Evolutionary conservation across 2,797 vertebrate species (phyloP).

Genomic region (Linurgus olivaceus): DNA sequence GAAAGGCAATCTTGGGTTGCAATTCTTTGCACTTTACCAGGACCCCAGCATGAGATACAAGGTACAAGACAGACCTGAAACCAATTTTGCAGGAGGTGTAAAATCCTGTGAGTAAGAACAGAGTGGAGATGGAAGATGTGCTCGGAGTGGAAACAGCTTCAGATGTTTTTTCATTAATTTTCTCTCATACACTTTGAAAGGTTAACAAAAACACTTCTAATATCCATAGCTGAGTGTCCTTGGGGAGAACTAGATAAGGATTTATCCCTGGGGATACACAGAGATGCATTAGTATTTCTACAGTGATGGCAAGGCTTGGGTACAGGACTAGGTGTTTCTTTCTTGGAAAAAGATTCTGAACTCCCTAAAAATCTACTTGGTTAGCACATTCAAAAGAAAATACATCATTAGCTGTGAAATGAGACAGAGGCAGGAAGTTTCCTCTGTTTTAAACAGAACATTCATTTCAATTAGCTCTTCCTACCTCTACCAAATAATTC

Average conservation of each 20-base stretch:
- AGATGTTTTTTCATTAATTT: neutral
- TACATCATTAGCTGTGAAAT: neutral
- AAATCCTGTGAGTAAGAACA: neutral
- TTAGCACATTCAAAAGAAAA: neutral
- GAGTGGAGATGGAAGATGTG: neutral
- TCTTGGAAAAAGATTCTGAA: neutral
- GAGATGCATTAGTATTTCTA: neutral
- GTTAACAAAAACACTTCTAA: neutral
- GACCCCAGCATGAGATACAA: neutral
- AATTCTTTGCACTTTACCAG: neutral
- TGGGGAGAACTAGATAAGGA: neutral
- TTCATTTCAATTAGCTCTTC: neutral
- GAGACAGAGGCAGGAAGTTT: neutral
- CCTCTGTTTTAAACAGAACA: neutral
- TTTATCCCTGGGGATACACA: neutral
- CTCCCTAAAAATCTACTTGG: neutral
- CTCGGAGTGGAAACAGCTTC: neutral
- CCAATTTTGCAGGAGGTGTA: neutral
- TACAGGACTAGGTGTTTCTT: neutral
- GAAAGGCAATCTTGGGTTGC: neutral
- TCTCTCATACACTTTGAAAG: neutral
- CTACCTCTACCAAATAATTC: neutral
- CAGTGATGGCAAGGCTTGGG: neutral
- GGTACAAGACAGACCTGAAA: neutral
- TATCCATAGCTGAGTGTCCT: neutral